These are phyloP conservation scores for Jacana jacana DNA, from an alignment of 2,113 vertebrate species.

Conservation along the genomic window DNA sequence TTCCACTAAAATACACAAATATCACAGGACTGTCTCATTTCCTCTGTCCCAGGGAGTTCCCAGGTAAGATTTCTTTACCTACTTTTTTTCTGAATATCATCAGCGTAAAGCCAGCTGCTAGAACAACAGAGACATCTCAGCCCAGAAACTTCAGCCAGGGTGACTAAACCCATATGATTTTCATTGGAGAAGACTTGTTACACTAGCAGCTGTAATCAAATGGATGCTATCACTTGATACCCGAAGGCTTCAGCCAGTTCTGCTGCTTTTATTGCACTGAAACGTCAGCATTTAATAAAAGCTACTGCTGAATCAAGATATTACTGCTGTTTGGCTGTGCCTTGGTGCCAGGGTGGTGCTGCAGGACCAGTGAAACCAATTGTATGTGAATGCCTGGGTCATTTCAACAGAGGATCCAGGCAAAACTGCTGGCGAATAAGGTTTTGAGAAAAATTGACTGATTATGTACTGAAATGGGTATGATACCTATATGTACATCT, in stretches of 20 bases:
- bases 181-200: not conserved
- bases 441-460: not conserved
- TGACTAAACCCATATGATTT: not conserved
- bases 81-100: not conserved
- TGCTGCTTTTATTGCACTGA: not conserved
- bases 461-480: not conserved
- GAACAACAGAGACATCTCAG: not conserved
- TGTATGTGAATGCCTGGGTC: not conserved
- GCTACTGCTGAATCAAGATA: not conserved
- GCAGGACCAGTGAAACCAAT: not conserved
- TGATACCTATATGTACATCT: fast-evolving
- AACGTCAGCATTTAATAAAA: not conserved
- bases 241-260: not conserved
- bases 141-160: not conserved
- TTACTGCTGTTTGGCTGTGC: not conserved
- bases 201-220: not conserved
- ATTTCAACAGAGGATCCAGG: not conserved
- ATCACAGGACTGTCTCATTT: not conserved
- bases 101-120: not conserved
- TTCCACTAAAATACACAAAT: not conserved
- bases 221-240: not conserved
- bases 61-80: not conserved
- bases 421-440: not conserved
- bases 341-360: not conserved
- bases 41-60: not conserved